Percentiles rank a stretch among this genome's conserved stretches.
These are phyloP conservation scores for Urechis unicinctus DNA, from an alignment of 2,888 invertebrate genomes.

Conservation along the genomic window DNA sequence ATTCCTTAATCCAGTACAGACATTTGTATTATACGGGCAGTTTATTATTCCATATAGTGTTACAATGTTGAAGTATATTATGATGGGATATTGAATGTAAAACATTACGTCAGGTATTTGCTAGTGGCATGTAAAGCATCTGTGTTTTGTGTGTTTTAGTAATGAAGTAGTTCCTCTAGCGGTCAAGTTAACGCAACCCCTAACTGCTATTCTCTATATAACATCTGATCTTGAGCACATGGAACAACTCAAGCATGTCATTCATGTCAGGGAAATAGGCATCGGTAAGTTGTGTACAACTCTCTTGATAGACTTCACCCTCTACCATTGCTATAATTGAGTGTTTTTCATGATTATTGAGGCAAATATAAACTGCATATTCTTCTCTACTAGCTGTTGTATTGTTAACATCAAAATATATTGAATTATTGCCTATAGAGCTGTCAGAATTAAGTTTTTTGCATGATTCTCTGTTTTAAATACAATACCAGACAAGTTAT, in stretches of 20 bases:
- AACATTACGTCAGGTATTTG: not conserved
- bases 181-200: slow-evolving; percentile 81
- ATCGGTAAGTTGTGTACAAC: slow-evolving; percentile 61
- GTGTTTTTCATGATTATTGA: not conserved
- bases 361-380: not conserved
- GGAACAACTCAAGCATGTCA: slow-evolving; percentile 81
- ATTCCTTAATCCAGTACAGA: no score
- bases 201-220: slow-evolving; percentile 84
- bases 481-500: no score
- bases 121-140: not conserved
- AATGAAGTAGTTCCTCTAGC: slow-evolving; percentile 38
- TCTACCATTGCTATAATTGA: no score
- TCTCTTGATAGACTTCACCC: no score
- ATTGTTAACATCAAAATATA: not conserved
- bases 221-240: slow-evolving; percentile 84
- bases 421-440: no score
- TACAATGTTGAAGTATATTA: no score
- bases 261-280: slow-evolving; percentile 64
- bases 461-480: no score
- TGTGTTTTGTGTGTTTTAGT: not conserved
- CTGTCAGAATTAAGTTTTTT: no score
- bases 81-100: no score
- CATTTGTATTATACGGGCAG: no score
- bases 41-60: no score
- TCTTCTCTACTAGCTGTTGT: not conserved